A percentile compares a stretch with the other conserved stretches of the same genome.
These are phyloP conservation scores for Quadriops clusia DNA, from an alignment of 2,888 invertebrate genomes.

Conservation along the genomic window DNA sequence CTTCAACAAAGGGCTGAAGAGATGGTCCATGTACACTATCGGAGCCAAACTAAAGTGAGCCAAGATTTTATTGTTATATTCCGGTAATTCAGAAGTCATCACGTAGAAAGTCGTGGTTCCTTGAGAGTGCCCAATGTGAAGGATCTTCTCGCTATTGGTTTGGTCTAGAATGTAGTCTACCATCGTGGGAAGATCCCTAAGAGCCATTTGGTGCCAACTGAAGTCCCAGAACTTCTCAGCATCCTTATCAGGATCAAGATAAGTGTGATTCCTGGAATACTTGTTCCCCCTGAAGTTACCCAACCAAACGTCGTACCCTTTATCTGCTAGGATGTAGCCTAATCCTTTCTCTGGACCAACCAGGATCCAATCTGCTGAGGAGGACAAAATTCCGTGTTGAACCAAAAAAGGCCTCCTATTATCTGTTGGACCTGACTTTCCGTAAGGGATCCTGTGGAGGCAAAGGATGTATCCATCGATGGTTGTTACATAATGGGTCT, in stretches of 20 bases:
- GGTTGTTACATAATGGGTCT: too few relatives aligned
- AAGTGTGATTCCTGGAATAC: conserved; percentile 41
- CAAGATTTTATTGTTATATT: conserved; percentile 53
- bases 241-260: conserved; percentile 18
- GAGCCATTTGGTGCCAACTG: conserved; percentile 76
- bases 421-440: too few relatives aligned
- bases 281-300: conserved; percentile 48
- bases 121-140: conserved; percentile 73
- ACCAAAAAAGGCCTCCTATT: too few relatives aligned
- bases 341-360: conserved; percentile 37
- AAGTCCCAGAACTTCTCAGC: conserved; percentile 28
- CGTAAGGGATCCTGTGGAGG: too few relatives aligned
- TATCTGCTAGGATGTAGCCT: conserved; percentile 32
- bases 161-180: conserved; percentile 56
- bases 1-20: conserved; percentile 33
- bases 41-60: conserved; percentile 59
- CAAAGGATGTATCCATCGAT: too few relatives aligned
- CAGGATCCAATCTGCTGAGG: conserved; percentile 40
- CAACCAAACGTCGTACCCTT: conserved; percentile 40
- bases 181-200: conserved; percentile 66
- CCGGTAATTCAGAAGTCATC: conserved; percentile 50
- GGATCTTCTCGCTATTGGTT: conserved; percentile 49
- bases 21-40: conserved; percentile 44
- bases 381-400: conserved; percentile 41
- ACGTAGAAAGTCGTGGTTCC: conserved; percentile 61